Conservation (phyloP, 2,797 vertebrate species). For the Pampus argenteus region DNA sequence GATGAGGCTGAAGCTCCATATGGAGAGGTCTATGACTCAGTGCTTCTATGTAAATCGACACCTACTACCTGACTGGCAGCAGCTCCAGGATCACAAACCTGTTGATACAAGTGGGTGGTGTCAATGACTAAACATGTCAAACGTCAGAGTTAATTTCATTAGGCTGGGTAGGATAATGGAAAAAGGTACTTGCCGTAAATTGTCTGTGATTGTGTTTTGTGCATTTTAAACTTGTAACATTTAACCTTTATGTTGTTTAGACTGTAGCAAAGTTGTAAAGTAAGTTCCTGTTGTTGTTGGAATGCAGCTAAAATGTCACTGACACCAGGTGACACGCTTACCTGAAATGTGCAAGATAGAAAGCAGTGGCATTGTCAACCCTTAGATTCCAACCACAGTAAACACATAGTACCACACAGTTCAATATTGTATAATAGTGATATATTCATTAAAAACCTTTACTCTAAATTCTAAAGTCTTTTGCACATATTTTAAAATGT, state of each 20-base stretch:
- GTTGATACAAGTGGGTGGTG: slow-evolving; percentile 45
- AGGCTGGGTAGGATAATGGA: slow-evolving; percentile 25
- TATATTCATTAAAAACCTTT: neutral
- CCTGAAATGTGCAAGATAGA: neutral
- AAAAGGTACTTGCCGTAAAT: slow-evolving; percentile 21
- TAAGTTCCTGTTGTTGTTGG: slow-evolving; percentile 17
- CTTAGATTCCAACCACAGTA: neutral
- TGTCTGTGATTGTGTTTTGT: slow-evolving; percentile 20
- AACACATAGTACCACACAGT: neutral
- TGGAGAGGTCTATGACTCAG: slow-evolving; percentile 58
- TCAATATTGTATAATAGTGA: neutral
- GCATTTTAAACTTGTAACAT: slow-evolving; percentile 2
- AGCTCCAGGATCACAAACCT: slow-evolving; percentile 51
- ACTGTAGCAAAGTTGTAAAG: neutral
- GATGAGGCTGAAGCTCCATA: slow-evolving; percentile 47
- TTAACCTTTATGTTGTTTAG: slow-evolving; percentile 3
- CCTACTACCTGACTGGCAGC: slow-evolving; percentile 58
- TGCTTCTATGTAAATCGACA: slow-evolving; percentile 70
- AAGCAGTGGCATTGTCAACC: neutral
- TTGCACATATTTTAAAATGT: too few relatives aligned
- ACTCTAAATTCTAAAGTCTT: too few relatives aligned
- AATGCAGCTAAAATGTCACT: neutral
- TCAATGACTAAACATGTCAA: slow-evolving; percentile 39
- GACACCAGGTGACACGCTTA: neutral
- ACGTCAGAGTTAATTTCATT: slow-evolving; percentile 42